Evolutionary conservation across 2,113 vertebrate species (phyloP).

Genomic region (Mormoops blainvillei): DNA sequence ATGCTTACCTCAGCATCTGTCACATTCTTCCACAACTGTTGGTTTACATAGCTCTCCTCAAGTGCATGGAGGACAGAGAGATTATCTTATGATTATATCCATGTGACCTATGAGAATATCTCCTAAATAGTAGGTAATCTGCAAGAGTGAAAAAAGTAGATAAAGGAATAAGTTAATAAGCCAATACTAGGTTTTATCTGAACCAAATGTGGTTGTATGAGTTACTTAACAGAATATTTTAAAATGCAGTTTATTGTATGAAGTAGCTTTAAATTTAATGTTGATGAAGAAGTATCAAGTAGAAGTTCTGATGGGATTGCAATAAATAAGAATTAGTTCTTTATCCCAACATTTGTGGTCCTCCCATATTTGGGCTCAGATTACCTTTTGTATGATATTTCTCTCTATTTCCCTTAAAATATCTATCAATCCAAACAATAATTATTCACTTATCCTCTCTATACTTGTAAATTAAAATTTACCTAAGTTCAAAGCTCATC

Average conservation of each 20-base stretch:
- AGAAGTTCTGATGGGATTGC: background rate
- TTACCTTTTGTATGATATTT: background rate
- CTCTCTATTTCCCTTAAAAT: background rate
- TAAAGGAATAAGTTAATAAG: background rate
- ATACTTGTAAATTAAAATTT: background rate
- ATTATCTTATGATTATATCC: background rate
- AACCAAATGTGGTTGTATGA: background rate
- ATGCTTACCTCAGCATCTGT: background rate
- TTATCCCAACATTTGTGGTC: background rate
- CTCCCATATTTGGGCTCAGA: background rate
- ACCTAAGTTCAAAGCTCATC: background rate
- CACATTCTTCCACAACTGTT: background rate
- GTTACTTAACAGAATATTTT: background rate
- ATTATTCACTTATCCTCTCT: background rate
- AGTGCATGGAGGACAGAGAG: background rate
- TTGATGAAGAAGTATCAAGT: background rate
- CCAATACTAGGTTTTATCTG: background rate
- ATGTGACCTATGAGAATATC: background rate
- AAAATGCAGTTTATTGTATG: background rate
- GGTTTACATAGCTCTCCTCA: background rate
- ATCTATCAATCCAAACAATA: background rate
- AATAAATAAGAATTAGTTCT: background rate
- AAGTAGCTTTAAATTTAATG: background rate
- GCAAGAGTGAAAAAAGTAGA: background rate
- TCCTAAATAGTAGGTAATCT: background rate